phyloP scores from a whole-genome alignment of 1,140 invertebrate genomes.

The Lasaia peninsularis region DNA sequence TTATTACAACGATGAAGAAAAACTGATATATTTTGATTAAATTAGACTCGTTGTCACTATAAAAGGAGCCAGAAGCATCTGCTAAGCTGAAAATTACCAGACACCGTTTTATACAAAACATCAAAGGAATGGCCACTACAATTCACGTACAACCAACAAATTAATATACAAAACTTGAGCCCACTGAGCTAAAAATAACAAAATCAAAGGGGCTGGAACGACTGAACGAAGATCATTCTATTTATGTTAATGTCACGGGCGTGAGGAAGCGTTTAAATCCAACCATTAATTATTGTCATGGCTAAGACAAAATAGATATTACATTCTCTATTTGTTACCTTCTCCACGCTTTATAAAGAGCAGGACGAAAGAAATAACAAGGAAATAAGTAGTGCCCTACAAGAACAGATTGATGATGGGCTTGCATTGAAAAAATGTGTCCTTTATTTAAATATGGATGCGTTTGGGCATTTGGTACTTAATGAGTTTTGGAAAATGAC shows the following conservation, averaged over 20 bases:
- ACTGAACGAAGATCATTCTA: conserved; percentile 72
- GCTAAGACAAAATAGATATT: conserved; percentile 75
- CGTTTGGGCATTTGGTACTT: conserved; percentile 46
- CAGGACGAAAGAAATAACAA: conserved; percentile 68
- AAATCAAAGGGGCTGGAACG: conserved; percentile 69
- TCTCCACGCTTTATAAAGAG: conserved; percentile 55
- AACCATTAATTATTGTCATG: conserved; percentile 76
- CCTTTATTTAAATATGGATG: conserved; percentile 60
- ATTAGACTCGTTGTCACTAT: conserved; percentile 21
- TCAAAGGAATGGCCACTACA: conserved; percentile 63
- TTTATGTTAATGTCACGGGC: conserved; percentile 76
- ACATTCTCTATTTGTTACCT: conserved; percentile 69
- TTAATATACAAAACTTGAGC: conserved; percentile 71
- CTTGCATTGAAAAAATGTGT: conserved; percentile 60
- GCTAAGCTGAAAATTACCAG: conserved; percentile 65
- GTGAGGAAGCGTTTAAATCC: conserved; percentile 77
- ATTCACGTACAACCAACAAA: conserved; percentile 58
- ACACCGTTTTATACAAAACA: conserved; percentile 67
- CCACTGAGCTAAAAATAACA: conserved; percentile 65
- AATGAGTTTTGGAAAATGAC: conserved; percentile 59
- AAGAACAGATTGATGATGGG: conserved; percentile 65
- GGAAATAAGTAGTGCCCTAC: conserved; percentile 59
- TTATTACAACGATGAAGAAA: too few species aligned
- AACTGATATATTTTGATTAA: conserved; percentile 15
- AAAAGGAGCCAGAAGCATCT: conserved; percentile 28